Base-by-base conservation (phyloP, 2,888 invertebrate genomes). In the Drosophila nr. fundita region DNA sequence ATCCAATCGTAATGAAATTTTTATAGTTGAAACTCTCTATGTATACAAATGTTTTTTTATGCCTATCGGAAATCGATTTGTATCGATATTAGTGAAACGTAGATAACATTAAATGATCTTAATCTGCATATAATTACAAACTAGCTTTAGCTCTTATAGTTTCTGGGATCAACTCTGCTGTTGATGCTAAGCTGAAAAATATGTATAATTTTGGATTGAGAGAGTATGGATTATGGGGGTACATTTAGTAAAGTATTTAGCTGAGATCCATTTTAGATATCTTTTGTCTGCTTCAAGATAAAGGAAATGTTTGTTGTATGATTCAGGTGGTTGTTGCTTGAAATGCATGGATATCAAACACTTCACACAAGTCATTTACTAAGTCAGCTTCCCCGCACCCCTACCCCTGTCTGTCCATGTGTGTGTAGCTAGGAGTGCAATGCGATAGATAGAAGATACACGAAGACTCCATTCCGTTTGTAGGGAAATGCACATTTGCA, bases 311-410 rank as follows among this genome's bases (percentile, higher is more conserved):
- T 15, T 45, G 45, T 2, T 29, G 10, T 11, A 50, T 1, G n/a
- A 24, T 61, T 11, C n/a, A 3, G 45, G 30, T 40, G 40, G 21
- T 61, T 42, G 24, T 57, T 29, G 21, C 38, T 18, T 4, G 13
- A 30, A 49, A 40, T 62, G 73, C 76, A 58, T 76, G 53, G 21
- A 34, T 24, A 45, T 45, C 24, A 24, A 45, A 45, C 45, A 45
- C 8, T 15, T 45, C 15, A 45, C 45, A 45, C 45, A 45, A 45
- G 15, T 45, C 24, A 45, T 45, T 24, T 45, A 45, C 24, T 45
- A 24, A 45, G 24, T 15, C 45, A 45, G 45, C 42, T 15, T 7
- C 21, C 13, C 18, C 8, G 6, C 2, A 21, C 45, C 40, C 30
- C 18, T 24, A 8, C 52, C 45, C 30, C 13, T 45, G 45, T 21